Percentiles rank a stretch among this genome's conserved stretches.
These are phyloP conservation scores for Apostichopus californicus DNA, from an alignment of 35 echinoderm and acorn worm genomes.

Conservation along the genomic window DNA sequence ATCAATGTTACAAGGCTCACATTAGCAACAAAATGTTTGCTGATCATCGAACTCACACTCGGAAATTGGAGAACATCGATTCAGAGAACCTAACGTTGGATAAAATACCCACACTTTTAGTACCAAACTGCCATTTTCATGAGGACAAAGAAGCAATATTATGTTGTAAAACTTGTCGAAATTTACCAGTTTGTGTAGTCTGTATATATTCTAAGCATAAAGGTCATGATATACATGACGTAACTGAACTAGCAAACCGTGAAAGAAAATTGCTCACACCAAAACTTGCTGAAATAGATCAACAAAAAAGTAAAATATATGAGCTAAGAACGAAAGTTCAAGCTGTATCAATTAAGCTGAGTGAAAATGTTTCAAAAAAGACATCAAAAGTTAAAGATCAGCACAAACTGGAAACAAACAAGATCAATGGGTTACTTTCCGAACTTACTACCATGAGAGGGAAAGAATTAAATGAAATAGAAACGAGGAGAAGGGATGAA, in stretches of 20 bases:
- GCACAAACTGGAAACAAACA: neutral
- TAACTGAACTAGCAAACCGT: neutral
- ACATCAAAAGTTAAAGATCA: neutral
- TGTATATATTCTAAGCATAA: constrained; percentile 6
- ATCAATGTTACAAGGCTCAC: neutral
- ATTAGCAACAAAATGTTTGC: neutral
- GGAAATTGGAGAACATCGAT: neutral
- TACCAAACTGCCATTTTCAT: neutral
- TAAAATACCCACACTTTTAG: neutral
- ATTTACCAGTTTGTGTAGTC: neutral
- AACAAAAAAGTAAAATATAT: neutral
- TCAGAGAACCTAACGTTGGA: neutral
- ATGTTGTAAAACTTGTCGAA: constrained; percentile 28
- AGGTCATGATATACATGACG: constrained; percentile 8
- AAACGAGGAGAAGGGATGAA: neutral
- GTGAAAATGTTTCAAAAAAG: neutral
- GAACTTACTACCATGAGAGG: neutral
- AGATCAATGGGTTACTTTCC: neutral
- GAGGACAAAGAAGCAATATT: neutral
- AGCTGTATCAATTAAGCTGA: neutral
- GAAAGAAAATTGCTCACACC: neutral
- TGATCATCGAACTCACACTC: neutral
- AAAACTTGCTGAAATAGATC: neutral
- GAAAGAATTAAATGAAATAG: neutral
- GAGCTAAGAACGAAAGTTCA: neutral